Evolutionary conservation across 2,888 invertebrate genomes (phyloP), one percentile per base, ranked within the genome.

Genomic region (Halictus quadricinctus): DNA sequence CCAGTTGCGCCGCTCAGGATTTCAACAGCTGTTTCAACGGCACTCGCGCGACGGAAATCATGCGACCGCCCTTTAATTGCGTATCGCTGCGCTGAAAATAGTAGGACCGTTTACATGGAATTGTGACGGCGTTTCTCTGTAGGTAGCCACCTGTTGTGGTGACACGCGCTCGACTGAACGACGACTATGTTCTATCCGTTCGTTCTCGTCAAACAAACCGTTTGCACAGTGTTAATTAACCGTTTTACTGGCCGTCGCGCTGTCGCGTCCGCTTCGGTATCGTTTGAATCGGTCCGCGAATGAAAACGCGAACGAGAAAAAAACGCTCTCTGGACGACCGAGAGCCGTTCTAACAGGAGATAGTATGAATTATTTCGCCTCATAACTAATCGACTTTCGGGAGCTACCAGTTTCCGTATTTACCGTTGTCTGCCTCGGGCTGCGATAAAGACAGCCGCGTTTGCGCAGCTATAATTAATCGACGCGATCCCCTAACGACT

Each of bases 101-200:
- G 54, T 50, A 72, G 54, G n/a, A 60, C 58, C 69, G 78, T 85
- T 85, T 75, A 76, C 85, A 80, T 60, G 29, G 21, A 41, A 78
- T 82, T 64, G 74, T 46, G 66, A 80, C 50, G 75, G 43, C 50
- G 64, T 54, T 75, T 80, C 77, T 70, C 72, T 77, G 60, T 66
- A 85, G 85, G n/a, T 86, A 69, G 80, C 86, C 85, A 86, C 86
- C 86, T 86, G 86, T 86, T 86, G 86, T 86, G 75, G 66, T 69
- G 76, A 85, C 85, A 79, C 36, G 85, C 82, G 77, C 54, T 79
- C 77, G 89, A 87, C 83, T 78, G 69, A 73, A 85, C 75, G 79
- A 83, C 69, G 76, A 66, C 76, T 43, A 60, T 79, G 60, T 76
- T 50, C 60, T 72, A 58, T 72, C 73, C 73, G 79, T 66, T 79